Conservation (phyloP, 2,113 vertebrate genomes). For the Rhinogobius similis region DNA sequence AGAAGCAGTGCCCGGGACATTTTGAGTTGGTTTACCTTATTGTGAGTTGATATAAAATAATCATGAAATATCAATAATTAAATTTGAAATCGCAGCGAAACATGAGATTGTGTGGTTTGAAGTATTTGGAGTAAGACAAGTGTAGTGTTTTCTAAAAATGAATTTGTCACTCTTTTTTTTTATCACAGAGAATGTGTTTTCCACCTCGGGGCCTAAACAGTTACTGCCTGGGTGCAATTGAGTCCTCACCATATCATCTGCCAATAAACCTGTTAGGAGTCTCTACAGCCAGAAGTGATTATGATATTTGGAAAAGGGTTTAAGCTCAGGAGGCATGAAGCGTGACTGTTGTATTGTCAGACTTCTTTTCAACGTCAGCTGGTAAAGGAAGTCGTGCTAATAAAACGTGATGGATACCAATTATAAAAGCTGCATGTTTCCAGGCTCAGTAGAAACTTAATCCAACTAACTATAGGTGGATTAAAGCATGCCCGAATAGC, state of each 20-base stretch:
- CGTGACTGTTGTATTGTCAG: constrained; percentile 9
- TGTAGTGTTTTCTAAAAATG: neutral
- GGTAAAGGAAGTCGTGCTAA: neutral
- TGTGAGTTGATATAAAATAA: too few relatives aligned
- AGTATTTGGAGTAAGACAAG: neutral
- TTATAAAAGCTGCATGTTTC: neutral
- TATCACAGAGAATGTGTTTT: neutral
- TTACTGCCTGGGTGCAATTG: constrained; percentile 1
- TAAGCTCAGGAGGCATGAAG: constrained; percentile 11
- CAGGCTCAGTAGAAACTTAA: constrained; percentile 6
- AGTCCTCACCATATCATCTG: constrained; percentile 5
- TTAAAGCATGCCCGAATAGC: constrained; percentile 27
- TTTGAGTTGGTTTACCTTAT: too few relatives aligned
- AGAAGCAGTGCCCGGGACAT: too few relatives aligned
- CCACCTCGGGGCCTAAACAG: constrained; percentile 2
- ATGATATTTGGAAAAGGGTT: constrained; percentile 11
- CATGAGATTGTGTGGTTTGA: neutral
- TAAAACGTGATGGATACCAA: constrained; percentile 3
- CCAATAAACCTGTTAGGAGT: neutral
- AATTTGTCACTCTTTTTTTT: too few relatives aligned
- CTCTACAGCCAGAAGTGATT: constrained; percentile 1
- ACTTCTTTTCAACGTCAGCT: neutral
- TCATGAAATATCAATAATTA: neutral
- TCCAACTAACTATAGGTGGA: constrained; percentile 23
- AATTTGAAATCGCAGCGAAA: neutral